These are phyloP conservation scores for Trichoplusia ni DNA, from an alignment of 1,140 invertebrate species.

Conservation along the genomic window DNA sequence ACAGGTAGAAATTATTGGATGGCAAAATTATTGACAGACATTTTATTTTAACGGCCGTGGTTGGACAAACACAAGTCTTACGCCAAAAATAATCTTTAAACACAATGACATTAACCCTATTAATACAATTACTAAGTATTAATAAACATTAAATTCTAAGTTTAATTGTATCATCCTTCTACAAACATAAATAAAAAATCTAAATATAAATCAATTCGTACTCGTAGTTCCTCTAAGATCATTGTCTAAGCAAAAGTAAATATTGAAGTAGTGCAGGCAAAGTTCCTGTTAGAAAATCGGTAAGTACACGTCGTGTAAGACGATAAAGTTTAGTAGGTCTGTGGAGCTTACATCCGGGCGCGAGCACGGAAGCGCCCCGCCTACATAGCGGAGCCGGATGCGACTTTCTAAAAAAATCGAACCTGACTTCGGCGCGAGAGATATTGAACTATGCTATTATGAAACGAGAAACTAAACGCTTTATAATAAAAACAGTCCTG, in stretches of 20 bases:
- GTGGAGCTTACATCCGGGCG: conserved; percentile 48
- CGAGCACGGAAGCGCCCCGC: conserved; percentile 63
- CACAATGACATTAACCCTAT: no score
- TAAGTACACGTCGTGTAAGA: conserved; percentile 15
- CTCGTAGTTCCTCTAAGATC: background rate
- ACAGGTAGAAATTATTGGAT: no score
- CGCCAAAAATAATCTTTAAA: no score
- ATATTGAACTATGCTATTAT: conserved; percentile 24
- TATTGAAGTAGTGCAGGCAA: background rate
- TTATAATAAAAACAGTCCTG: no score
- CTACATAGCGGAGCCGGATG: conserved; percentile 66
- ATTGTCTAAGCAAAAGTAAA: no score
- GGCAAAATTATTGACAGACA: no score
- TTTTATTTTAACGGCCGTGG: no score
- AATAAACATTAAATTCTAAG: no score
- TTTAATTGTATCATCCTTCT: no score
- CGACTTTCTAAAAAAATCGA: conserved; percentile 78
- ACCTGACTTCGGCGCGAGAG: conserved; percentile 36
- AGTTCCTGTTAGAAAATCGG: conserved; percentile 28
- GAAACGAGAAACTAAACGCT: background rate
- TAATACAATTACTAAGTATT: no score
- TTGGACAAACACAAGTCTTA: no score
- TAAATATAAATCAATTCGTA: background rate
- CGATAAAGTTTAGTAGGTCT: conserved; percentile 48
- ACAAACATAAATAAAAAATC: background rate